Conservation (phyloP, 1,140 invertebrate species). For the Pararge aegeria region DNA sequence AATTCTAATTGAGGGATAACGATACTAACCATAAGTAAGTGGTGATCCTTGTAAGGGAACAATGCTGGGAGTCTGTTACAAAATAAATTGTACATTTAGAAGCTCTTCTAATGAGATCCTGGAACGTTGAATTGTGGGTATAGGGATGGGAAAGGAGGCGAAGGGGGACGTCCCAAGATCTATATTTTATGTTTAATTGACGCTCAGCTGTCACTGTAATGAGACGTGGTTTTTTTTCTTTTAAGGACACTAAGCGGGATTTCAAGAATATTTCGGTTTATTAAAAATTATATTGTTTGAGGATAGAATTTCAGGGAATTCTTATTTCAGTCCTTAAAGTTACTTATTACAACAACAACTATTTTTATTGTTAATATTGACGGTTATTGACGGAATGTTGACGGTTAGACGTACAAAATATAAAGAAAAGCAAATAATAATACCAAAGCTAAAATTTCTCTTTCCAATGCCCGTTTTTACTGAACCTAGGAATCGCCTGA, state of each 20-base stretch:
- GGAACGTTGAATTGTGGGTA: constrained; percentile 42
- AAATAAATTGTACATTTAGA: constrained; percentile 72
- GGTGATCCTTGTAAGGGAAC: constrained; percentile 60
- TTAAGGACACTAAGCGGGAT: constrained; percentile 17
- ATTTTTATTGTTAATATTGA: too few relatives aligned
- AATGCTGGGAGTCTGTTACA: constrained; percentile 64
- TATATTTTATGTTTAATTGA: constrained; percentile 76
- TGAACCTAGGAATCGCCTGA: too few relatives aligned
- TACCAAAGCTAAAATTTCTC: too few relatives aligned
- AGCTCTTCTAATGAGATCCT: constrained; percentile 64
- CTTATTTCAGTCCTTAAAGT: too few relatives aligned
- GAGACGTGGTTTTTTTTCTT: constrained; percentile 60
- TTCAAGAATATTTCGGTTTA: not conserved
- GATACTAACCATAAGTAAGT: constrained; percentile 48
- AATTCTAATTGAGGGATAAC: constrained; percentile 31
- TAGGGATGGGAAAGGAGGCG: constrained; percentile 25
- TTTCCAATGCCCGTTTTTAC: too few relatives aligned
- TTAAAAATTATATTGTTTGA: not conserved
- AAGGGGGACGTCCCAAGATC: constrained; percentile 48
- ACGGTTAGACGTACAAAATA: too few relatives aligned
- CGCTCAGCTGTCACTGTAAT: constrained; percentile 65
- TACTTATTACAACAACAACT: too few relatives aligned
- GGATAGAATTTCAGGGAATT: too few relatives aligned
- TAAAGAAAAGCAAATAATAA: too few relatives aligned
- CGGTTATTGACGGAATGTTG: too few relatives aligned